Base-by-base conservation (phyloP, 2,888 invertebrate genomes). In the Diaperis boleti region DNA sequence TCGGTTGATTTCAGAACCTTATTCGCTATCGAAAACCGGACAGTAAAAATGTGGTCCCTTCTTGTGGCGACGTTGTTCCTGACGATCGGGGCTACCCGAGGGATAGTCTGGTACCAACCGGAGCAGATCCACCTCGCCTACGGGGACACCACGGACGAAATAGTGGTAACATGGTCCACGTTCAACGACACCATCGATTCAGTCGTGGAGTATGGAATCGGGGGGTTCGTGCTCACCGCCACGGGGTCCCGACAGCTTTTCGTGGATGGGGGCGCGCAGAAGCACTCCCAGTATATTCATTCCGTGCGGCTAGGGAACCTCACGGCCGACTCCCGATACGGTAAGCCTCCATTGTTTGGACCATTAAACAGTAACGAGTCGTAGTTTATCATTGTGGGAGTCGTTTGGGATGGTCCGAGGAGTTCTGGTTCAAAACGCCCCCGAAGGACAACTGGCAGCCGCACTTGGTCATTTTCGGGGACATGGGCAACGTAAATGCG, bases 401-500 rank as follows among this genome's bases (percentile, higher is more conserved):
- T 64, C 76, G 82, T 6, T 79, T 85, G 62, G 95, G 94, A 0
- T 96, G 95, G 95, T 96, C 96, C 0, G 85, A 88, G 26, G 69
- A 86, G 72, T 96, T 91, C 81, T 87, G 85, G 76, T 94, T 97
- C 81, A 86, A 82, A 71, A 92, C 95, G 0, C 84, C 88, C 0
- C 91, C 91, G 0, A 80, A 82, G 1, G 85, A 86, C 8, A 83
- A 84, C 15, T 96, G 95, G 95, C 85, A 88, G 11, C 93, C 95
- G 0, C 85, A 86, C 11, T 83, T 96, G 33, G 96, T 92, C 17
- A 87, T 98, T 71, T 97, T 89, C 77, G 98, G 98, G 0, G 98
- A 98, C 79, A 89, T 98, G 91, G 98, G 98, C 20, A 93, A 92
- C 78, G 89, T 88, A 70, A 97, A 97, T 82, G 95, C 96, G 1